These are phyloP conservation scores for Horisme vitalbata DNA, from an alignment of 2,888 invertebrate species.

Conservation along the genomic window DNA sequence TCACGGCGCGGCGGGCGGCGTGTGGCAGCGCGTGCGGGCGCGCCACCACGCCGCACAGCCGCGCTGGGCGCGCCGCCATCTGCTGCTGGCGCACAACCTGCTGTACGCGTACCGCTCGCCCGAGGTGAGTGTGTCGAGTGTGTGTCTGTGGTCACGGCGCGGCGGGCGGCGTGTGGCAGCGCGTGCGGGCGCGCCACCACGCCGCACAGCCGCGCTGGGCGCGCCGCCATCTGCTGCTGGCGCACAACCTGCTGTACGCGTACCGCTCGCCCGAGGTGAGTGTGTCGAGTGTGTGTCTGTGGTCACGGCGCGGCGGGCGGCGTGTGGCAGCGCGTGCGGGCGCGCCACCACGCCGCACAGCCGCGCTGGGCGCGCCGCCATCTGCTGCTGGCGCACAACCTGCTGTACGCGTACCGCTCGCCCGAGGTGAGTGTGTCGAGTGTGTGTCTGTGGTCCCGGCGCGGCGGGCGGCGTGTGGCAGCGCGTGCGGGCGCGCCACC, in stretches of 20 bases:
- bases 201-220: conserved; percentile 43
- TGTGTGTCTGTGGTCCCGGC: too few relatives aligned
- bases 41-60: conserved; percentile 14
- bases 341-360: background rate
- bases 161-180: conserved; percentile 56
- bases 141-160: conserved; percentile 42
- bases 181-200: conserved; percentile 41
- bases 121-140: background rate
- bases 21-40: conserved; percentile 56
- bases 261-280: background rate
- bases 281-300: background rate
- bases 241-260: conserved; percentile 66
- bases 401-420: conserved; percentile 51
- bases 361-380: background rate
- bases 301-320: too few relatives aligned
- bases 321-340: too few relatives aligned
- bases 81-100: conserved; percentile 63
- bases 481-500: background rate
- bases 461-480: too few relatives aligned
- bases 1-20: conserved; percentile 53
- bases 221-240: conserved; percentile 50
- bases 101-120: conserved; percentile 50
- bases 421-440: background rate
- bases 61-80: conserved; percentile 44
- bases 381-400: conserved; percentile 59